Conservation (phyloP, 2,113 vertebrate species). For the Strix uralensis region DNA sequence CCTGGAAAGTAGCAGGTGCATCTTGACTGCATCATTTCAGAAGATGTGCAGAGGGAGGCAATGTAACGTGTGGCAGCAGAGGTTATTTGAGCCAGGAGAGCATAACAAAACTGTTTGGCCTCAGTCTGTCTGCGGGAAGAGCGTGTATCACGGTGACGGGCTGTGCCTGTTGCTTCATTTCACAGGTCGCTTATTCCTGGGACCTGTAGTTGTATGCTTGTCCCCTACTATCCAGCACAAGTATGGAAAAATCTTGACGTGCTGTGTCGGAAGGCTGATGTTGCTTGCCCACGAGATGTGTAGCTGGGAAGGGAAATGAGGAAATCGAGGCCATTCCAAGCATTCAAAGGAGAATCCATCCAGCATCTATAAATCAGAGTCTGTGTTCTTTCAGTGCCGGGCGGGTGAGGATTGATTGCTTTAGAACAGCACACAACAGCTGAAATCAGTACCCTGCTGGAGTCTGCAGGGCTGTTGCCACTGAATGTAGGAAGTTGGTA, state of each 20-base stretch:
- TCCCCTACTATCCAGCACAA: neutral
- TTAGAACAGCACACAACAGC: neutral
- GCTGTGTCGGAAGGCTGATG: neutral
- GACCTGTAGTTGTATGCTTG: neutral
- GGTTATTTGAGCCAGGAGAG: neutral
- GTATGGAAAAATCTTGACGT: rapidly evolving
- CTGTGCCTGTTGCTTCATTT: neutral
- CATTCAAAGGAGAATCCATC: neutral
- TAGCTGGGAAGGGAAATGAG: neutral
- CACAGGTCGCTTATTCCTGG: neutral
- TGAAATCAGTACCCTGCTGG: neutral
- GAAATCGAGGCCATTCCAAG: neutral
- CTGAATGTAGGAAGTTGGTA: neutral
- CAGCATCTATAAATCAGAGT: neutral
- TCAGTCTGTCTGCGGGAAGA: neutral
- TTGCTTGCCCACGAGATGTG: neutral
- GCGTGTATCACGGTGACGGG: neutral
- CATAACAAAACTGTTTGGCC: neutral
- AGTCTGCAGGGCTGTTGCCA: neutral
- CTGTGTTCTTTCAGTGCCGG: neutral
- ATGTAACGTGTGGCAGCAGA: neutral
- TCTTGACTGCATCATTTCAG: neutral
- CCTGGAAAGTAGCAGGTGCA: neutral
- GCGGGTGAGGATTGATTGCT: neutral
- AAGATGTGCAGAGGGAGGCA: neutral